Evolutionary conservation across 2,888 invertebrate species (phyloP).

Genomic region (Rhamnusium bicolor): DNA sequence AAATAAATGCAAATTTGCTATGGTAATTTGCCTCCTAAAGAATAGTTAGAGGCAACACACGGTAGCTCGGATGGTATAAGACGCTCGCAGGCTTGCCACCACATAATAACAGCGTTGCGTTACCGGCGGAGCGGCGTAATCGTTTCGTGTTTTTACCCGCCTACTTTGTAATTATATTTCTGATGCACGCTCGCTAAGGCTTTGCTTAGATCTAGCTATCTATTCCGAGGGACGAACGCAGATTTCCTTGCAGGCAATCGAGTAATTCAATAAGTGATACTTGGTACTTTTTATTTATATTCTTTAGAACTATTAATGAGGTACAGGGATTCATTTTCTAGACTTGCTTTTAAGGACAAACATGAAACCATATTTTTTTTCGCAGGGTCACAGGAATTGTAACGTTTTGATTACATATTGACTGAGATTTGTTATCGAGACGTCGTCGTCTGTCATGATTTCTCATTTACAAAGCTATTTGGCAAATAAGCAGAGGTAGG

Average conservation of each 20-base stretch:
- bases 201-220: slow-evolving; percentile 44
- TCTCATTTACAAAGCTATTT: too few species aligned
- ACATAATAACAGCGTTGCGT: slow-evolving; percentile 69
- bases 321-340: too few species aligned
- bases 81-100: slow-evolving; percentile 69
- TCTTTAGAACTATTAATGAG: not conserved
- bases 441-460: too few species aligned
- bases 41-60: slow-evolving; percentile 41
- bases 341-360: too few species aligned
- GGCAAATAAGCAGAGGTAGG: too few species aligned
- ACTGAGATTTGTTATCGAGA: too few species aligned
- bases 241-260: slow-evolving; percentile 40
- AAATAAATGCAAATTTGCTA: slow-evolving; percentile 31
- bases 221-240: slow-evolving; percentile 29
- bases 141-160: slow-evolving; percentile 69
- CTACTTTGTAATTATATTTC: slow-evolving; percentile 71
- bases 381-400: too few species aligned
- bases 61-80: slow-evolving; percentile 48
- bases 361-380: too few species aligned
- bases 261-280: slow-evolving; percentile 51
- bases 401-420: too few species aligned
- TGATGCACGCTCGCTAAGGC: slow-evolving; percentile 61
- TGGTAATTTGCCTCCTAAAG: slow-evolving; percentile 20
- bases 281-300: slow-evolving; percentile 40
- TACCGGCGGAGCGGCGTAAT: slow-evolving; percentile 65